Percentiles rank a stretch among this genome's conserved stretches.
Conservation (phyloP, 2,113 vertebrate genomes). For the Thermophis baileyi region DNA sequence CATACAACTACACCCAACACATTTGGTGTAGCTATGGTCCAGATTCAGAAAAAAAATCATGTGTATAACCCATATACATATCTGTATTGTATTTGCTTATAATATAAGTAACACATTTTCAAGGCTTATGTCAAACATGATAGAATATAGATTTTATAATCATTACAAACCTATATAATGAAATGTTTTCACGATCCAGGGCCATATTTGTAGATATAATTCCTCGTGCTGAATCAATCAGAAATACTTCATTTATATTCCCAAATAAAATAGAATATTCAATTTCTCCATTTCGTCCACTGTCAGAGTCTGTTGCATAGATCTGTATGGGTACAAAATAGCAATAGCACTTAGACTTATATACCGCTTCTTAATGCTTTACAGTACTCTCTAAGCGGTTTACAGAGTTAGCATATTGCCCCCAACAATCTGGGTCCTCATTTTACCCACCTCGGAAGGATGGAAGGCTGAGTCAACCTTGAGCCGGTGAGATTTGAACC, state of each 20-base stretch:
- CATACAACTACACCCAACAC: not conserved
- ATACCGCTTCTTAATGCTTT: too few species aligned
- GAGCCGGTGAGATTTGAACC: too few species aligned
- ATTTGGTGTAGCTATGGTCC: not conserved
- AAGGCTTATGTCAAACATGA: not conserved
- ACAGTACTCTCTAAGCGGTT: too few species aligned
- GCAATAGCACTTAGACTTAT: too few species aligned
- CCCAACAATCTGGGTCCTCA: too few species aligned
- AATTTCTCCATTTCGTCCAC: slow-evolving; percentile 76
- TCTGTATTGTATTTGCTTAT: not conserved
- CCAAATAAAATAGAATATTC: slow-evolving; percentile 86
- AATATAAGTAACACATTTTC: not conserved
- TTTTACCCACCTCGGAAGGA: too few species aligned
- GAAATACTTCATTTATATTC: slow-evolving; percentile 78
- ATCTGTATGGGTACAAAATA: slow-evolving; percentile 73
- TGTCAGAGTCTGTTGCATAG: slow-evolving; percentile 83
- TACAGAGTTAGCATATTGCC: too few species aligned
- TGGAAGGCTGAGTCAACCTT: too few species aligned
- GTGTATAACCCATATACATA: not conserved
- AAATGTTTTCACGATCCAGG: slow-evolving; percentile 79
- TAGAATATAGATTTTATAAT: not conserved
- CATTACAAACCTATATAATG: slow-evolving; percentile 80
- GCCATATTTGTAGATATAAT: slow-evolving; percentile 74
- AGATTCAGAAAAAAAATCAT: not conserved
- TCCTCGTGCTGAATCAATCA: slow-evolving; percentile 78